Base-by-base conservation (phyloP, 2,888 invertebrate species). In the Philhelius pedissequus region DNA sequence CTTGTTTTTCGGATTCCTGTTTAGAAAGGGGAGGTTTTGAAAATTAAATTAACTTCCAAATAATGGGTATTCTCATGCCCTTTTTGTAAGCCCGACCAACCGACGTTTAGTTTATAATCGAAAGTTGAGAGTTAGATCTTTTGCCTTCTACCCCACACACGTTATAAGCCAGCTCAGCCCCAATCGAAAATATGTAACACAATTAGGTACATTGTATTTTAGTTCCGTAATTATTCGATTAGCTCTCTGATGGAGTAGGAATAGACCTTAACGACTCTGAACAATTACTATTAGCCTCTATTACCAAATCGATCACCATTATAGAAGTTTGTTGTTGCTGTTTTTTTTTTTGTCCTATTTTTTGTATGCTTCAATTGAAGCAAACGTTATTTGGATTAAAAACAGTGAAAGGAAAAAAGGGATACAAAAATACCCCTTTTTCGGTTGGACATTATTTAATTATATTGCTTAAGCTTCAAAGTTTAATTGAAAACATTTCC, bases 31-130 rank as follows among this genome's bases (percentile, higher is more conserved):
- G 20, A 50, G 35, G 66, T 56, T n/a, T n/a, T 32, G 58, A 38
- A 76, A 81, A 81, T 81, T 76, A 81, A 81, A 81, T 81, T 76
- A 81, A 76, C 76, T 81, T 81, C 71, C 50, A 76, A 75, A 81
- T 81, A 81, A 76, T 81, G 50, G 79, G 30, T 48, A 54, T 38
- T 80, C 75, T 25, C 71, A 48, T 60, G 48, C 9, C 38, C 68
- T 40, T 13, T 48, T 20, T 18, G 60, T 32, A 32, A 18, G 8
- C 22, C 58, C 22, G n/a, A 1, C 13, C 15, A 32, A 32, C 11
- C 11, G n/a, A 40, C 8, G 35, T 25, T 27, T 58, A 50, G 35
- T 25, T 27, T 58, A 50, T 66, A 73, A 71, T 79, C 40, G 25
- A 66, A 40, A 20, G 50, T 50, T 48, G 15, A 30, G n/a, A 48